Conservation (phyloP, 2,888 invertebrate species). For the Crocallis elinguaria region DNA sequence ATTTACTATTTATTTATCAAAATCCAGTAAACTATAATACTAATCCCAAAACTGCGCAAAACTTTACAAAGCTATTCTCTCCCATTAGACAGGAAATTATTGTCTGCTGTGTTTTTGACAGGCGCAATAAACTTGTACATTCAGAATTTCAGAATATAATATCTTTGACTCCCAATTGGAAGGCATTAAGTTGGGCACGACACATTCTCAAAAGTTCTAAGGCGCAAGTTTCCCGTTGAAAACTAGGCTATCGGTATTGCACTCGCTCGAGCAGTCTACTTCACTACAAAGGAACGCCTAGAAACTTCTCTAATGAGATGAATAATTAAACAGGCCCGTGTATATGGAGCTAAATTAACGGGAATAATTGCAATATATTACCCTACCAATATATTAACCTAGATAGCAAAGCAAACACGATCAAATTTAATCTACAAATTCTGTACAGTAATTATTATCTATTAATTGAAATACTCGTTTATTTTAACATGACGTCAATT, state of each 20-base stretch:
- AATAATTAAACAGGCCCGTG: slow-evolving; percentile 74
- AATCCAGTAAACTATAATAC: slow-evolving; percentile 6
- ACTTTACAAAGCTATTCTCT: slow-evolving; percentile 21
- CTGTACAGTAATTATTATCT: slow-evolving; percentile 26
- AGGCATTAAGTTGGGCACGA: slow-evolving; percentile 57
- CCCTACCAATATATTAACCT: slow-evolving; percentile 25
- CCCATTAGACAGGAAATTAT: slow-evolving; percentile 27
- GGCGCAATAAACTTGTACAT: slow-evolving; percentile 36
- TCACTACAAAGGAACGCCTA: slow-evolving; percentile 68
- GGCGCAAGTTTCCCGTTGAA: slow-evolving; percentile 54
- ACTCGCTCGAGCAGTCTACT: slow-evolving; percentile 56
- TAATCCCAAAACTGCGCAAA: slow-evolving; percentile 17
- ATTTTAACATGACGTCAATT: slow-evolving; percentile 7
- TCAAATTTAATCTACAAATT: slow-evolving; percentile 28
- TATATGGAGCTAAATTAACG: slow-evolving; percentile 40
- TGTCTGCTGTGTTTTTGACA: slow-evolving; percentile 37
- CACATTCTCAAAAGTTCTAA: slow-evolving; percentile 66
- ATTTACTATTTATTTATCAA: background rate
- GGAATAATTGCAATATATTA: slow-evolving; percentile 27
- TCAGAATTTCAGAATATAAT: slow-evolving; percentile 46
- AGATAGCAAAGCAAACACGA: slow-evolving; percentile 39
- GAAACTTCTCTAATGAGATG: slow-evolving; percentile 80
- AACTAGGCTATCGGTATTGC: slow-evolving; percentile 75
- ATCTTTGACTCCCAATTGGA: slow-evolving; percentile 58
- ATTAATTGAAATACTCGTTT: slow-evolving; percentile 24